Base-by-base conservation (phyloP, 92 coral and sea anemone species). In the Blastomussa wellsi region DNA sequence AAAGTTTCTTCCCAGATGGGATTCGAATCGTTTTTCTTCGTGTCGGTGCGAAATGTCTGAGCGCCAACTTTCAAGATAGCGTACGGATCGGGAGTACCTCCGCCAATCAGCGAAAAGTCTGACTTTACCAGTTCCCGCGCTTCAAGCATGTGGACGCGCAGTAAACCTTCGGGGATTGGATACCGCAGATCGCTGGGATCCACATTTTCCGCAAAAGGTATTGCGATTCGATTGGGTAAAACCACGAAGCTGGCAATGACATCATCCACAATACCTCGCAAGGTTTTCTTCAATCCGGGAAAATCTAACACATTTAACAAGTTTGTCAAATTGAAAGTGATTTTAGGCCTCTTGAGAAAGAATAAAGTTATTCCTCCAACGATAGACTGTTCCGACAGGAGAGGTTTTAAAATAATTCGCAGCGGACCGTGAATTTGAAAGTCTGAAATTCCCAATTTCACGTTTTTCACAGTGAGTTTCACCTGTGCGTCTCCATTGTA, bases 401-500 rank as follows among this genome's bases (percentile, higher is more conserved):
- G 88, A 5, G 98, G 98, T 72, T 95, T 95, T 41, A 95, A 80
- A 75, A 95, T 95, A 26, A 95, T 91, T 33, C 98, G 90, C 33
- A 95, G 93, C 20, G 92, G 83, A 16, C 98, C 98, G 80, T 92
- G 89, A 36, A 95, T 83, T 79, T 95, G 95, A 35, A 95, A 89
- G 73, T 91, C 95, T 12, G 98, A 92, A 44, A 95, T 91, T 8
- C 98, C 98, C 72, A 95, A 86, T 39, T 87, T 90, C 4, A 94
- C 94, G 48, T 86, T 86, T 71, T 90, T 88, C 20, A 95, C 83
- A 11, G 90, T 91, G 2, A 95, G 86, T 49, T 88, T 89, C 68
- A 95, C 79, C 57, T 94, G 92, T 1, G 98, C 98, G 74, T 95
- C 95, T 1, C 98, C 98, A n/a, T 90, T 88, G 76, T 95, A 95